Base-by-base conservation (phyloP, 2,888 invertebrate genomes). In the Megalurothrips usitatus region DNA sequence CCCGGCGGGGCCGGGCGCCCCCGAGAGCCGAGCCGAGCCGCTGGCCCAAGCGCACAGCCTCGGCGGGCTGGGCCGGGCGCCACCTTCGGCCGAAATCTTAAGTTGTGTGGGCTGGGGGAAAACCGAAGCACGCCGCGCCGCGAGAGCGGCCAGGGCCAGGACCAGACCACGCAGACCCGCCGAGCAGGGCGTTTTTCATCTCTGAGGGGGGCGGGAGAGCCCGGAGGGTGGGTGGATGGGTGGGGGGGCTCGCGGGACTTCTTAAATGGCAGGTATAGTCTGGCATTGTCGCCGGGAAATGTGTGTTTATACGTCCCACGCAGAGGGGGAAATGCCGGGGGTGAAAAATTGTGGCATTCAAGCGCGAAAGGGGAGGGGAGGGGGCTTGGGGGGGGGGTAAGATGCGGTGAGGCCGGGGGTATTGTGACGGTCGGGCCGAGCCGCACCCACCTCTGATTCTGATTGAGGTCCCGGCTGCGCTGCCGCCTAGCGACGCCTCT, bases 271-370 rank as follows among this genome's bases (percentile, higher is more conserved):
- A 75, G 68, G 68, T 75, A 75, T 75, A 75, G 68, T 75, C 68
- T 75, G 68, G 68, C 68, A 75, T 75, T 75, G 68, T 75, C 68
- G 68, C 68, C 68, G 68, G 11, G 23, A 75, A 75, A 75, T 75
- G 68, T 75, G 68, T 75, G 68, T 75, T 75, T 75, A 75, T 75
- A 75, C 68, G 68, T 75, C 26, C 23, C 68, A 26, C 68, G 23
- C 34, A 43, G 34, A 43, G 68, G 23, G 68, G 68, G 68, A 75
- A 75, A 75, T 75, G 12, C 11, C 68, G 26, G 23, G 68, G 68
- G 26, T 75, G 68, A 75, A 75, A 75, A 75, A 75, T 75, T 75
- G 68, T 75, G 68, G 68, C 68, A 75, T 75, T 75, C 68, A 75
- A 11, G 68, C 19, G 68, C n/a, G 26, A 23, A 26, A 75, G 68